Percentiles rank a stretch among this genome's conserved stretches.
Evolutionary conservation across 2,113 vertebrate genomes (phyloP).

Genomic region (Ploceus nigricollis): DNA sequence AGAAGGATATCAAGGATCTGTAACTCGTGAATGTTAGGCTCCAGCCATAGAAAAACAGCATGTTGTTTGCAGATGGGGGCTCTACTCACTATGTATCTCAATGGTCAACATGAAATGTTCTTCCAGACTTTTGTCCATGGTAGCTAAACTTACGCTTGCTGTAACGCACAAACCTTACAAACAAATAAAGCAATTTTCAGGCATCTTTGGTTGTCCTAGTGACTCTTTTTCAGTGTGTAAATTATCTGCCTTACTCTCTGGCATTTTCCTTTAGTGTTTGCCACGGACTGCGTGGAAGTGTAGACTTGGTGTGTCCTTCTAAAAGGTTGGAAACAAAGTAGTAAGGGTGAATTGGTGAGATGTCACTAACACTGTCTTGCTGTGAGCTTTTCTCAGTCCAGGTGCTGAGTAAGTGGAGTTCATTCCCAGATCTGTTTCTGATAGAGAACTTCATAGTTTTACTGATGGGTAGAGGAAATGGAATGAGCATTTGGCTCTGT

Average conservation of each 20-base stretch:
- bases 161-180: conserved; percentile 57
- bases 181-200: conserved; percentile 70
- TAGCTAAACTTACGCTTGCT: conserved; percentile 26
- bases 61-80: neutral
- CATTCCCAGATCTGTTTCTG: neutral
- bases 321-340: neutral
- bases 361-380: neutral
- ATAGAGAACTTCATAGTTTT: neutral
- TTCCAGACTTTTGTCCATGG: conserved; percentile 20
- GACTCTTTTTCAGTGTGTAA: neutral
- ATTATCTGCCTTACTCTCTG: neutral
- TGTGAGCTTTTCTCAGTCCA: neutral
- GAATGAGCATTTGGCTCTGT: neutral
- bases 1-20: conserved; percentile 93
- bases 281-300: too few species aligned
- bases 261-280: neutral
- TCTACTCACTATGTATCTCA: neutral
- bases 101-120: neutral
- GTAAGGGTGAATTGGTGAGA: neutral
- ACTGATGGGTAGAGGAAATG: neutral
- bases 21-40: conserved; percentile 39
- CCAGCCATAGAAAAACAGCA: neutral
- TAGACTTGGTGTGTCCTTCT: neutral
- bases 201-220: neutral
- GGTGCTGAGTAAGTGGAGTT: neutral